These are phyloP conservation scores for Apeltes quadracus DNA, from an alignment of 2,113 vertebrate genomes.

Conservation along the genomic window DNA sequence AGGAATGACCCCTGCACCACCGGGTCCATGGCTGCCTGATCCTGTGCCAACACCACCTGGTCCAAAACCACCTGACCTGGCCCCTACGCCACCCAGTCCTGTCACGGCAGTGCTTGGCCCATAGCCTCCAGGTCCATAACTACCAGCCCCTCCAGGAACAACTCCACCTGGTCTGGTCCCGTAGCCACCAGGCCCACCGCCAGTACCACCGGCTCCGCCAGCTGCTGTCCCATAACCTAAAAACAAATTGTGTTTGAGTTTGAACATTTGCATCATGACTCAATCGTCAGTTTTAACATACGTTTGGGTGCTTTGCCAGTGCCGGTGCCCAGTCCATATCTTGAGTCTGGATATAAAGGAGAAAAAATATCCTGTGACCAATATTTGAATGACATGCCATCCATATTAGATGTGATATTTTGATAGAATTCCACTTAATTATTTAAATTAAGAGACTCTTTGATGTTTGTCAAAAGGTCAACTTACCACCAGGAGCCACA, in stretches of 20 bases:
- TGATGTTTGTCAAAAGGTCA: not conserved
- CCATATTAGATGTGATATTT: not conserved
- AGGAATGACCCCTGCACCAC: constrained; percentile 45
- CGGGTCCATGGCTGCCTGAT: constrained; percentile 46
- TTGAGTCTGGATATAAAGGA: constrained; percentile 50
- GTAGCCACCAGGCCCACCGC: constrained; percentile 43
- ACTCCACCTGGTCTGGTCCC: constrained; percentile 34
- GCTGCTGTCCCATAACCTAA: constrained; percentile 65
- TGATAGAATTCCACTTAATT: not conserved
- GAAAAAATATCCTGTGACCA: not conserved
- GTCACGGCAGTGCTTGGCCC: constrained; percentile 22
- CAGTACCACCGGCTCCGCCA: constrained; percentile 52
- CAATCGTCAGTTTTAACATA: constrained; percentile 35
- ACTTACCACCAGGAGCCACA: constrained; percentile 55
- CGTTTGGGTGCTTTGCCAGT: constrained; percentile 69
- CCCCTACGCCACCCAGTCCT: constrained; percentile 42
- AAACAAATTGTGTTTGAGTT: constrained; percentile 25
- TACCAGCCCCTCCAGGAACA: constrained; percentile 30
- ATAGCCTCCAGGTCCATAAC: constrained; percentile 42
- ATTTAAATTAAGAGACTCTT: not conserved
- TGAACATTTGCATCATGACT: not conserved
- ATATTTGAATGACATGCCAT: not conserved
- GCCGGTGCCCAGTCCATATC: constrained; percentile 54
- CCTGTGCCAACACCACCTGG: constrained; percentile 64
- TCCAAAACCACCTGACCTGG: constrained; percentile 55